Evolutionary conservation across 1,140 invertebrate species (phyloP).

Genomic region (Proctacanthus coquilletti): DNA sequence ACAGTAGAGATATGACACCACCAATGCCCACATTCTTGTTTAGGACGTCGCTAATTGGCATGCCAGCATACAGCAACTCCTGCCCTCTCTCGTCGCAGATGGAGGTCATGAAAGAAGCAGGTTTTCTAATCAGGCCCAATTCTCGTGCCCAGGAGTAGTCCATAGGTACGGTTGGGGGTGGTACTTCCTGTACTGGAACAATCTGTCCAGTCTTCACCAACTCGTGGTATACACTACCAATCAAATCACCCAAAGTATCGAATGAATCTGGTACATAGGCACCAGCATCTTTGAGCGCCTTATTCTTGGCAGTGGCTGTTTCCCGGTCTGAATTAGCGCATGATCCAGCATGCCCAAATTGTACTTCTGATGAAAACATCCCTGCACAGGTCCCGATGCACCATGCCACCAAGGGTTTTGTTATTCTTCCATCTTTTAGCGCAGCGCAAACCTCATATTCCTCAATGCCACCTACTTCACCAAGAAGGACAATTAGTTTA

Average conservation of each 20-base stretch:
- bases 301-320: slow-evolving; percentile 88
- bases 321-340: slow-evolving; percentile 92
- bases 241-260: slow-evolving; percentile 64
- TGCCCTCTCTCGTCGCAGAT: slow-evolving; percentile 99
- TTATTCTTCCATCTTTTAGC: slow-evolving; percentile 64
- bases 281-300: slow-evolving; percentile 63
- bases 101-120: slow-evolving; percentile 97
- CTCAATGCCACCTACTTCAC: slow-evolving; percentile 98
- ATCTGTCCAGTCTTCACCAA: slow-evolving; percentile 73
- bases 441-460: slow-evolving; percentile 94
- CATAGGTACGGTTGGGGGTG: slow-evolving; percentile 98
- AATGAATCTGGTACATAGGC: slow-evolving; percentile 87
- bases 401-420: slow-evolving; percentile 95
- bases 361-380: slow-evolving; percentile 96
- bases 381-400: slow-evolving; percentile 88
- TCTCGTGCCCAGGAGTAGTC: slow-evolving; percentile 98
- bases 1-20: slow-evolving; percentile 90
- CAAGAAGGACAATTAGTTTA: slow-evolving; percentile 91
- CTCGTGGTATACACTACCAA: slow-evolving; percentile 58
- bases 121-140: slow-evolving; percentile 93
- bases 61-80: slow-evolving; percentile 94
- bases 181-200: slow-evolving; percentile 74
- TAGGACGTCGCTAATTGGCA: slow-evolving; percentile 91
- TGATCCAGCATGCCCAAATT: slow-evolving; percentile 98
- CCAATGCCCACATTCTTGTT: slow-evolving; percentile 89